phyloP scores from a whole-genome alignment of 2,797 vertebrate species.

The Siniperca obscura region DNA sequence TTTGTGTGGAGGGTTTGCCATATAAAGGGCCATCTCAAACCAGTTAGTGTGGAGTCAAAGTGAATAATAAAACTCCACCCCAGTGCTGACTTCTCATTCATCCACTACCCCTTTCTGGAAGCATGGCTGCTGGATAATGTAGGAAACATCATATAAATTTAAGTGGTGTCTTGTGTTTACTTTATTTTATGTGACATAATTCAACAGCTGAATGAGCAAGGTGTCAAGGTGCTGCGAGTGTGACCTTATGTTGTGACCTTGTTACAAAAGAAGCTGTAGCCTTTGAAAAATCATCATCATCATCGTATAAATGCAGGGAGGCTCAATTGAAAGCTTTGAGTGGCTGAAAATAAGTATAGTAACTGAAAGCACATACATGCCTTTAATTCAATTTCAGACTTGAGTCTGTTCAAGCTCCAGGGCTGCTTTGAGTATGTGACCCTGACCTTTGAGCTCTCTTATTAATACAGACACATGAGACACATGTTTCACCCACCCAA shows the following conservation, averaged over 20 bases:
- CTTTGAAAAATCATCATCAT: background rate
- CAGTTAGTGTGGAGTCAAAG: background rate
- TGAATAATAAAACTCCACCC: background rate
- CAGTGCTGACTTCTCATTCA: background rate
- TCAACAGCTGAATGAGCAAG: background rate
- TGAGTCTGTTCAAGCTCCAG: background rate
- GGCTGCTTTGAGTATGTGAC: background rate
- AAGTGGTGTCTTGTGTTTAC: background rate
- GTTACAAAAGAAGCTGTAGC: background rate
- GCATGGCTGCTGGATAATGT: background rate
- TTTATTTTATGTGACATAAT: background rate
- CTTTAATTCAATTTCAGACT: background rate
- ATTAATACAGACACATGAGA: background rate
- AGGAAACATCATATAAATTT: background rate
- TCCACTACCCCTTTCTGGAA: background rate
- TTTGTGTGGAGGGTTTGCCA: no score
- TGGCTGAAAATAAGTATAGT: background rate
- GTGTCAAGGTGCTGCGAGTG: background rate
- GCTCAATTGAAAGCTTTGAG: background rate
- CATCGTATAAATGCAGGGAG: background rate
- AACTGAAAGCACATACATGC: background rate
- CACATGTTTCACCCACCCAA: conserved; percentile 85
- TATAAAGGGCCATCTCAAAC: background rate
- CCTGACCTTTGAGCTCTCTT: conserved; percentile 3
- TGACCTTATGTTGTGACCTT: background rate